Percentiles rank a stretch among this genome's conserved stretches.
Conservation (phyloP, 2,113 vertebrate genomes). For the Petrocephalus zakoni region DNA sequence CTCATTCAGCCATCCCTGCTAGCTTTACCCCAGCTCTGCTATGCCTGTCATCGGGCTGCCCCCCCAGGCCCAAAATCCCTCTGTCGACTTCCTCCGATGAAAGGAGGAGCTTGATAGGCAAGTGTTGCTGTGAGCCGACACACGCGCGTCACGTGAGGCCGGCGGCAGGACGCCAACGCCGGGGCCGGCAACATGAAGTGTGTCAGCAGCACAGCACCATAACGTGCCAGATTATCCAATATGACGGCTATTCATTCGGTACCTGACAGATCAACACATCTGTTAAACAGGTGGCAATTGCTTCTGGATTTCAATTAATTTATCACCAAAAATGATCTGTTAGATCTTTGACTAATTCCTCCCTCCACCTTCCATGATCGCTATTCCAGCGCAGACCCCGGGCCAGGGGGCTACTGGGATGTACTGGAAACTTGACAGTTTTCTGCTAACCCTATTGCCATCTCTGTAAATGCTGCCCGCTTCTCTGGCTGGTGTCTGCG, state of each 20-base stretch:
- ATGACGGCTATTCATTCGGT: background rate
- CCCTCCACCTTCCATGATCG: background rate
- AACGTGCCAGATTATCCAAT: background rate
- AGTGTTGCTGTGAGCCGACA: slow-evolving; percentile 39
- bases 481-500: background rate
- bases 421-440: background rate
- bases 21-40: background rate
- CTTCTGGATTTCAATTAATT: background rate
- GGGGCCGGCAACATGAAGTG: background rate
- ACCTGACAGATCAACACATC: background rate
- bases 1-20: background rate
- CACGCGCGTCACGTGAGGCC: slow-evolving; percentile 35
- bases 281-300: background rate
- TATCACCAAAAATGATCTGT: background rate
- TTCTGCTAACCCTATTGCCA: background rate
- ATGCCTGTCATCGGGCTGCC: slow-evolving; percentile 53
- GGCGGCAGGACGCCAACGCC: background rate
- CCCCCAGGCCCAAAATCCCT: slow-evolving; percentile 40
- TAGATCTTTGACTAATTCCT: background rate
- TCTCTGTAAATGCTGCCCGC: background rate
- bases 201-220: background rate
- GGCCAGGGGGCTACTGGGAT: background rate
- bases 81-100: slow-evolving; percentile 64
- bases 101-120: slow-evolving; percentile 48
- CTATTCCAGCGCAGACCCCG: background rate